Base-by-base conservation (phyloP, 2,797 vertebrate genomes). In the Margarornis squamiger region DNA sequence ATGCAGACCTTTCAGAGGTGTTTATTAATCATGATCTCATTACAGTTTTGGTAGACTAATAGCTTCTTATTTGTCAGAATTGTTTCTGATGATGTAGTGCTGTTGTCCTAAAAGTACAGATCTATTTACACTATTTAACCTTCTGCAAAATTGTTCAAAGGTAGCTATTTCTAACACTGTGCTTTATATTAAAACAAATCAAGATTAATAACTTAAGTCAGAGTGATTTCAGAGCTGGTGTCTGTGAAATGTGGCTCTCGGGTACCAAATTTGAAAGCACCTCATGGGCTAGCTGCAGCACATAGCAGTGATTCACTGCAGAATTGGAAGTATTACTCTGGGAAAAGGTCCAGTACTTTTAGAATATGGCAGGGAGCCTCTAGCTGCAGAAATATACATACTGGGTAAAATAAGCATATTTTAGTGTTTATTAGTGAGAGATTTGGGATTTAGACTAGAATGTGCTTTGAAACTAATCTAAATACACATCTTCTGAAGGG, bases 1-100 rank as follows among this genome's bases (percentile, higher is more conserved):
- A 98, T 96, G 81, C 91, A 97, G 97, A 97, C 97, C 94, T 98
- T 97, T 97, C 93, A 96, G 87, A 92, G 67, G 34, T 96, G 94
- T 97, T 97, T 98, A 98, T 98, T 97, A 98, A 98, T 98, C 97
- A 98, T 95, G 92, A 96, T 97, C 98, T 98, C 96, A 97, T 98
- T 98, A 97, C 95, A 95, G 74, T 90, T 97, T 96, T 90, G 76
- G 91, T 93, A 95, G 91, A 96, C 97, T 97, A 98, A 97, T 97
- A 93, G 89, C 79, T 96, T 97, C 97, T 95, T 97, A 93, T 97
- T 97, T 97, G 95, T 96, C 97, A 97, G 94, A 96, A 97, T 90
- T 91, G 62, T 90, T 97, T 94, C 90, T 96, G 86, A 96, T 97
- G 93, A 97, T 97, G 86, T 92, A 98, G 88, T 94, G 76, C 52